Evolutionary conservation across 2,888 invertebrate genomes (phyloP).

Genomic region (Hymenopus coronatus): DNA sequence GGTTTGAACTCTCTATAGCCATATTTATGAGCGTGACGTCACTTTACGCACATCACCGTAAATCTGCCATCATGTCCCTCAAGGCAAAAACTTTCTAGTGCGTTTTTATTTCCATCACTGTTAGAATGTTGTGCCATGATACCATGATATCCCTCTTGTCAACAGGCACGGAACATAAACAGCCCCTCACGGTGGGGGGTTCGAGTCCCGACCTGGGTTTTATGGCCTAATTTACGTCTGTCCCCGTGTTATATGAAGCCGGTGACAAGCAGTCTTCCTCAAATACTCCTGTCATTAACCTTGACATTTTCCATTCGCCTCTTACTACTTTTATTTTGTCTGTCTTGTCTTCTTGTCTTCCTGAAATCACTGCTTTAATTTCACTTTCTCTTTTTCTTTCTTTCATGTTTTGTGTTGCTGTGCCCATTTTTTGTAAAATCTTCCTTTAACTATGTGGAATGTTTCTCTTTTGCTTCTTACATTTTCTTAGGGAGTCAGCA

Average conservation of each 20-base stretch:
- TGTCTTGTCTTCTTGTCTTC: no score
- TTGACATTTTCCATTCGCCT: background rate
- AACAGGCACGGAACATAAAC: constrained; percentile 7
- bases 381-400: background rate
- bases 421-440: background rate
- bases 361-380: background rate
- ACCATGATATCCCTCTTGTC: background rate
- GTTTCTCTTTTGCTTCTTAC: background rate
- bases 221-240: constrained; percentile 16
- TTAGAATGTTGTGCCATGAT: background rate
- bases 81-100: background rate
- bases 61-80: background rate
- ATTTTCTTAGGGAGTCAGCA: background rate
- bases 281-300: constrained; percentile 9
- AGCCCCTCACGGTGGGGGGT: constrained; percentile 8
- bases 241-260: background rate
- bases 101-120: background rate
- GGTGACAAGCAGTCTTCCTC: background rate
- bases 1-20: background rate
- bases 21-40: background rate
- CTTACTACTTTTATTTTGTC: background rate
- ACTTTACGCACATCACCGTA: background rate
- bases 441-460: background rate
- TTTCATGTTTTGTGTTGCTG: background rate
- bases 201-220: constrained; percentile 9